These are phyloP conservation scores for Theristus sp. DNA, from an alignment of 2,888 invertebrate genomes.

Conservation along the genomic window DNA sequence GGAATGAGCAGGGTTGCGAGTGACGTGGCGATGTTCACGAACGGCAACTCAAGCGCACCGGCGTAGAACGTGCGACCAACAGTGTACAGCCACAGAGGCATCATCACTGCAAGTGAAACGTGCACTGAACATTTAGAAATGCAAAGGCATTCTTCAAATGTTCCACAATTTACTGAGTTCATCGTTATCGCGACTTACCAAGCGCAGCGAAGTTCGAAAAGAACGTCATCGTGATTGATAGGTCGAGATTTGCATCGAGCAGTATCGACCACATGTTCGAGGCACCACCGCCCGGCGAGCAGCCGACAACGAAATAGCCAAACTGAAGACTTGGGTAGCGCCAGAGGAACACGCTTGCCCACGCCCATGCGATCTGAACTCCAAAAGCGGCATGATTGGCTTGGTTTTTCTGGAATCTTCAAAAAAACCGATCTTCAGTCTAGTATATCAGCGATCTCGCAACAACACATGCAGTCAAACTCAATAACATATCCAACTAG, in stretches of 20 bases:
- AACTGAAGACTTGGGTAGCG: slow-evolving; percentile 18
- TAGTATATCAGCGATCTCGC: slow-evolving; percentile 8
- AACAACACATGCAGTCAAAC: slow-evolving; percentile 9
- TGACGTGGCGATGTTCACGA: slow-evolving; percentile 51
- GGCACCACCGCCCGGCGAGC: slow-evolving; percentile 50
- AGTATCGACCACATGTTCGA: slow-evolving; percentile 85
- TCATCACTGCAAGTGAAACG: slow-evolving; percentile 43
- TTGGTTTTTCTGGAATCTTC: too few species aligned
- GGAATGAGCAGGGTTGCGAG: background rate
- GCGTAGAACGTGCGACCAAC: slow-evolving; percentile 53
- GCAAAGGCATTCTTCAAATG: too few species aligned
- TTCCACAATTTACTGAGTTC: too few species aligned
- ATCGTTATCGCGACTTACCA: too few species aligned
- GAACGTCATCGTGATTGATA: slow-evolving; percentile 82
- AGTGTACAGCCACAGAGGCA: slow-evolving; percentile 75
- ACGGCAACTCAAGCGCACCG: slow-evolving; percentile 34
- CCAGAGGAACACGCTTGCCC: background rate
- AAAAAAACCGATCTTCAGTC: too few species aligned
- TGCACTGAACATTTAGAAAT: too few species aligned
- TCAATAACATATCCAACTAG: too few species aligned
- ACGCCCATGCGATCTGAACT: background rate
- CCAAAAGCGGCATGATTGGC: too few species aligned
- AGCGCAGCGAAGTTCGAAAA: slow-evolving; percentile 67
- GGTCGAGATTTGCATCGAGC: slow-evolving; percentile 67
- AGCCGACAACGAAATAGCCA: slow-evolving; percentile 35